These are phyloP conservation scores for Xerus rutilus DNA, from an alignment of 2,797 vertebrate genomes.

Conservation along the genomic window DNA sequence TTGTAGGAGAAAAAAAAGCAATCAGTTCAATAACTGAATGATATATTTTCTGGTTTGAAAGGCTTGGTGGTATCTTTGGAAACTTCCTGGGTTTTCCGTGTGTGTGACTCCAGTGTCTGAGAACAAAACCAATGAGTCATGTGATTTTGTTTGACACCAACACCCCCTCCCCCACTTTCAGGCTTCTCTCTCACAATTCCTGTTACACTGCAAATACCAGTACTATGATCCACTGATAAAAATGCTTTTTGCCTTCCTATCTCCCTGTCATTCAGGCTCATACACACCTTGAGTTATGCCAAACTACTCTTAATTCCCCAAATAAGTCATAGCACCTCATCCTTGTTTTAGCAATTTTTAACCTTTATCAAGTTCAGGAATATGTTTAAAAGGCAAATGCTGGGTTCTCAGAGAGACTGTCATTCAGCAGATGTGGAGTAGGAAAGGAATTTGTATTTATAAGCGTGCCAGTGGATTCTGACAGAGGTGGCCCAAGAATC, in stretches of 20 bases:
- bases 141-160: neutral
- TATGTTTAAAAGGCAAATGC: neutral
- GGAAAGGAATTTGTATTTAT: neutral
- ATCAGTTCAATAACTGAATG: neutral
- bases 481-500: neutral
- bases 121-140: neutral
- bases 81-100: neutral
- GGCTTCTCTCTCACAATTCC: neutral
- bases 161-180: neutral
- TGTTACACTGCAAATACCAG: neutral
- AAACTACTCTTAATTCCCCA: neutral
- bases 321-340: neutral
- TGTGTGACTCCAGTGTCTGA: neutral
- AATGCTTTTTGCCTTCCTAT: neutral
- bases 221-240: neutral
- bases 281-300: neutral
- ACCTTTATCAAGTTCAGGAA: conserved; percentile 18
- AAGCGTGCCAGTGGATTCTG: neutral
- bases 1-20: neutral
- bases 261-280: neutral
- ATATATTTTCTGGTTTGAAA: neutral
- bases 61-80: neutral
- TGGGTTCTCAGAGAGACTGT: neutral
- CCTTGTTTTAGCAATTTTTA: neutral
- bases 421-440: neutral